These are phyloP conservation scores for Mormoops blainvillei DNA, from an alignment of 2,113 vertebrate species.

Conservation along the genomic window DNA sequence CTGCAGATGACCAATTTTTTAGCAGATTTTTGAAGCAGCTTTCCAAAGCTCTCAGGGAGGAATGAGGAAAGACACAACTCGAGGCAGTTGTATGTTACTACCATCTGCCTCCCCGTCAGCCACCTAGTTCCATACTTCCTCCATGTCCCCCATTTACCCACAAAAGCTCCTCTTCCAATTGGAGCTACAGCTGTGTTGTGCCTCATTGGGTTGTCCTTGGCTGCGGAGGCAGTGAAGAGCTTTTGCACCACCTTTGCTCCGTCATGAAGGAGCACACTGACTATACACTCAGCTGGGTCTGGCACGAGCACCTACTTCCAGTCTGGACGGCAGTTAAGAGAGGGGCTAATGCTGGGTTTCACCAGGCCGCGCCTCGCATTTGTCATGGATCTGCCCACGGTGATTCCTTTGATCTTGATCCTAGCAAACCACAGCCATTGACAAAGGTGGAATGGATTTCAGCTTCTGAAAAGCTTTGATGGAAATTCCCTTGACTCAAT, in stretches of 20 bases:
- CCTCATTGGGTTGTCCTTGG: background rate
- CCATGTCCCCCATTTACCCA: background rate
- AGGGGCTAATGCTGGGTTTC: conserved; percentile 81
- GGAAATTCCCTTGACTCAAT: conserved; percentile 73
- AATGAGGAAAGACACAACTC: background rate
- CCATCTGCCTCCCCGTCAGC: background rate
- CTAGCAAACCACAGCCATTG: conserved; percentile 82
- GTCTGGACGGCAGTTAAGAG: conserved; percentile 83
- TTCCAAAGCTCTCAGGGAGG: background rate
- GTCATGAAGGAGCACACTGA: conserved; percentile 52
- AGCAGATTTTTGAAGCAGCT: background rate
- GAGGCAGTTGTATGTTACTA: background rate
- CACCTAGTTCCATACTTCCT: background rate
- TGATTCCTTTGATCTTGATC: conserved; percentile 84
- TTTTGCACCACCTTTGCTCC: background rate
- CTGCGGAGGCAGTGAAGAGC: background rate
- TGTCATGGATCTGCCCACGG: conserved; percentile 81
- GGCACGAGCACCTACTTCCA: conserved; percentile 69
- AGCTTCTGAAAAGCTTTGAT: conserved; percentile 78
- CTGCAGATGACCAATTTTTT: background rate
- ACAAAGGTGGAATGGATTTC: conserved; percentile 81
- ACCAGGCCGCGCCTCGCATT: conserved; percentile 72
- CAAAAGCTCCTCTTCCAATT: background rate
- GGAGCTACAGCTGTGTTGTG: fast-evolving
- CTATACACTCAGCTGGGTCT: conserved; percentile 64